Conservation (phyloP, 2,797 vertebrate genomes). For the Cyprinodon diabolis region DNA sequence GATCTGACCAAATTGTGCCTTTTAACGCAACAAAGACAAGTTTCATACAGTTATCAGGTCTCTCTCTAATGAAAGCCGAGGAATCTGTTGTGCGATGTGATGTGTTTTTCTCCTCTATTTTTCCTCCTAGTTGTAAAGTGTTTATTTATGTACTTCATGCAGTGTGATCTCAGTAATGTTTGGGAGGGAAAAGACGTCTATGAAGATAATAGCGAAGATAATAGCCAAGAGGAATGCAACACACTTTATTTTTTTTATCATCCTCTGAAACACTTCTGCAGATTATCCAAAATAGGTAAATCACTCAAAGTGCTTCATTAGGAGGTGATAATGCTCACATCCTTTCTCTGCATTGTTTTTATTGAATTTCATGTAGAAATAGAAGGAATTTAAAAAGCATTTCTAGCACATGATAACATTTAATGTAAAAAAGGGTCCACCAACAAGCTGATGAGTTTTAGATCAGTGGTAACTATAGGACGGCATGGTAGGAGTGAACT, state of each 20-base stretch:
- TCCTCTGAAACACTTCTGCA: conserved; percentile 54
- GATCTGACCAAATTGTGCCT: conserved; percentile 93
- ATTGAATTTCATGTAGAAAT: conserved; percentile 50
- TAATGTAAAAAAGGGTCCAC: conserved; percentile 61
- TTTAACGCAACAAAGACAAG: conserved; percentile 87
- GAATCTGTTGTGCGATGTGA: conserved; percentile 79
- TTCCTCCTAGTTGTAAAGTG: conserved; percentile 67
- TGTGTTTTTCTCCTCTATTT: conserved; percentile 66
- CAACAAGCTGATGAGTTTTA: conserved; percentile 59
- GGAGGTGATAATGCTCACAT: conserved; percentile 70
- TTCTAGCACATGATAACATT: conserved; percentile 59
- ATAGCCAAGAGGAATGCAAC: conserved; percentile 38
- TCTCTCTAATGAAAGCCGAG: conserved; percentile 82
- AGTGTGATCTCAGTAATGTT: conserved; percentile 66
- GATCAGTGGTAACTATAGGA: conserved; percentile 25
- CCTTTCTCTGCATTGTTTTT: conserved; percentile 63
- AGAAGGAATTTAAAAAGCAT: conserved; percentile 38
- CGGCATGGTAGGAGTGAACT: no score
- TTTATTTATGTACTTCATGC: conserved; percentile 58
- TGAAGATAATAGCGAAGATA: conserved; percentile 30
- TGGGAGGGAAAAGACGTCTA: conserved; percentile 42
- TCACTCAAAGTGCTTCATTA: conserved; percentile 59
- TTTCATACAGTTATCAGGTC: conserved; percentile 82
- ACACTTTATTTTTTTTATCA: conserved; percentile 58
- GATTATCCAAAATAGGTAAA: conserved; percentile 58